These are phyloP conservation scores for Lucifuga dentata DNA, from an alignment of 2,113 vertebrate genomes.

Conservation along the genomic window DNA sequence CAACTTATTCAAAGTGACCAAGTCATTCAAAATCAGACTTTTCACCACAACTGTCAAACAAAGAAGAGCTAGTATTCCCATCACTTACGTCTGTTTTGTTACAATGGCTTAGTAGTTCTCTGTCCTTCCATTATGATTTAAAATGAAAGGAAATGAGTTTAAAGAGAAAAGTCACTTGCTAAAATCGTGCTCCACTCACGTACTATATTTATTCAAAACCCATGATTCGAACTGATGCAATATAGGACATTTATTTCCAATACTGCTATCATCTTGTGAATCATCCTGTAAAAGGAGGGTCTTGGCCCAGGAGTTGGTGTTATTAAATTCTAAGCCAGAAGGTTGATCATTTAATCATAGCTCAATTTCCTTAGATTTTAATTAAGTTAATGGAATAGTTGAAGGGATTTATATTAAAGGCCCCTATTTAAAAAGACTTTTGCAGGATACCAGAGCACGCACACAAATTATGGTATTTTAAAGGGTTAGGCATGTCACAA, in stretches of 20 bases:
- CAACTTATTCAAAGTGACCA: too few species aligned
- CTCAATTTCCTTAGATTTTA: slow-evolving; percentile 59
- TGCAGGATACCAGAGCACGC: slow-evolving; percentile 19
- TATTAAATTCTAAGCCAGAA: slow-evolving; percentile 37
- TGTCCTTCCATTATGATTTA: not conserved
- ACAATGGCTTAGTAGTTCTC: not conserved
- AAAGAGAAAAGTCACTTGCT: slow-evolving; percentile 9
- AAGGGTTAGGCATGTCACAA: not conserved
- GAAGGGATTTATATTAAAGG: slow-evolving; percentile 44
- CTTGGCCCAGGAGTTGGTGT: slow-evolving; percentile 21
- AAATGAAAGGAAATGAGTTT: not conserved
- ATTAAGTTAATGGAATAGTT: slow-evolving; percentile 67
- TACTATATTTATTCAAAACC: slow-evolving; percentile 12
- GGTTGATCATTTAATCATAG: slow-evolving; percentile 68
- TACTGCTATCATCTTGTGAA: slow-evolving; percentile 30
- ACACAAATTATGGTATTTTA: slow-evolving; percentile 4
- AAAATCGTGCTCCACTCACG: not conserved
- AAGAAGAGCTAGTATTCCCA: too few species aligned
- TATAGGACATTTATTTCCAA: slow-evolving; percentile 30
- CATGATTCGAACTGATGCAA: slow-evolving; percentile 18
- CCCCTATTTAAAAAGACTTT: slow-evolving; percentile 16
- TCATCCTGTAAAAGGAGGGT: slow-evolving; percentile 38
- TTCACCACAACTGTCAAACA: too few species aligned
- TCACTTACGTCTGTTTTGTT: not conserved
- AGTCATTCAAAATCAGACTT: too few species aligned